A percentile compares a stretch with the other conserved stretches of the same genome.
Evolutionary conservation across 2,113 vertebrate genomes (phyloP).

Genomic region (Petroica traversi): DNA sequence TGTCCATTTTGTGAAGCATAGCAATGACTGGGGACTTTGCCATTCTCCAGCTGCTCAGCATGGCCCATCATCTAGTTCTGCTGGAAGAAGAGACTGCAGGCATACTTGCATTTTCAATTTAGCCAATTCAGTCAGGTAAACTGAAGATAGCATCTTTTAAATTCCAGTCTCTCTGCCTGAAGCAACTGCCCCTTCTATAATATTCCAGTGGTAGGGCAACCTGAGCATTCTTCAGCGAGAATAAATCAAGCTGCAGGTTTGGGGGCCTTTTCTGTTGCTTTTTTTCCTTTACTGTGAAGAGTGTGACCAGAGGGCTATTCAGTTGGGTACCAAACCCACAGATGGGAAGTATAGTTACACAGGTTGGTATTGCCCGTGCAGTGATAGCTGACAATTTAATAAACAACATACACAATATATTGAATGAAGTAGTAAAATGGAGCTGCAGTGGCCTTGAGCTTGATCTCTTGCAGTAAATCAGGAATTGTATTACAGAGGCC

Average conservation of each 20-base stretch:
- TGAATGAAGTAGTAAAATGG: neutral
- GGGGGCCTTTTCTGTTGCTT: rapidly evolving
- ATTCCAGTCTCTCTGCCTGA: neutral
- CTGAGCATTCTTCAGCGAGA: neutral
- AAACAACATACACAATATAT: neutral
- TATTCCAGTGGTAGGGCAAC: neutral
- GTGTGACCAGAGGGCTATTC: neutral
- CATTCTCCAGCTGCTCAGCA: neutral
- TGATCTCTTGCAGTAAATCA: neutral
- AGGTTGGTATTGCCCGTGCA: neutral
- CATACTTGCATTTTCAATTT: neutral
- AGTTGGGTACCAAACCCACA: neutral
- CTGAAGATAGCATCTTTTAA: neutral
- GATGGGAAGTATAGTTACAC: neutral
- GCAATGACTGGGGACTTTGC: neutral
- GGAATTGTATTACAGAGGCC: neutral
- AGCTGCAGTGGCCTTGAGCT: neutral
- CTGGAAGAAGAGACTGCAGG: neutral
- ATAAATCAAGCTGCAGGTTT: neutral
- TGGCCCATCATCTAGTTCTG: neutral
- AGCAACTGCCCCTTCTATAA: neutral
- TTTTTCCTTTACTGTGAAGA: neutral
- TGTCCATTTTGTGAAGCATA: rapidly evolving
- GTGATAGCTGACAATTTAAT: neutral
- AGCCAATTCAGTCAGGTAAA: neutral